Percentiles rank a stretch among this genome's conserved stretches.
These are phyloP conservation scores for Empidonax traillii DNA, from an alignment of 2,113 vertebrate genomes.

Conservation along the genomic window DNA sequence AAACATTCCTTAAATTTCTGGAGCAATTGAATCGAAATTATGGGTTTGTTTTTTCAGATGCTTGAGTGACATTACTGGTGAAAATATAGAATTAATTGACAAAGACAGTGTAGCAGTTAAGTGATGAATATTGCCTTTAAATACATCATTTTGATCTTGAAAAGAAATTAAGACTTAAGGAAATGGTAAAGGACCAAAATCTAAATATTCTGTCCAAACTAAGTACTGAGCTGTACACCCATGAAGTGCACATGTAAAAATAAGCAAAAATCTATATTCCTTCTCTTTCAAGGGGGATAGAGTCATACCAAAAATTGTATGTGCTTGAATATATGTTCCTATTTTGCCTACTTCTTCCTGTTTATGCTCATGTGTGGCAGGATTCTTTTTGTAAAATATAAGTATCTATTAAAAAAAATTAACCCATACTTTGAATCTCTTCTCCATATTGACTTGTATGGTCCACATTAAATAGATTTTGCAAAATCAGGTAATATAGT, in stretches of 20 bases:
- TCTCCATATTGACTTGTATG: background rate
- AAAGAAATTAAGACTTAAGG: background rate
- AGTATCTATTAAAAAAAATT: background rate
- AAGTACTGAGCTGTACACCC: background rate
- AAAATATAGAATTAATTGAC: background rate
- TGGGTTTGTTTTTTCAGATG: background rate
- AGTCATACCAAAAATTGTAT: background rate
- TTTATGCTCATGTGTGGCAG: background rate
- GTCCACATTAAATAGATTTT: background rate
- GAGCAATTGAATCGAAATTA: background rate
- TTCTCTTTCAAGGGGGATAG: background rate
- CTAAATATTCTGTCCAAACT: background rate
- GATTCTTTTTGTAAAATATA: background rate
- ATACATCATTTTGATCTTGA: background rate
- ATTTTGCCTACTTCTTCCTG: background rate
- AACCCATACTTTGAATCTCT: background rate
- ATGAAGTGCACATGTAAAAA: background rate
- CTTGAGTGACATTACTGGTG: background rate
- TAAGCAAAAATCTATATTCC: background rate
- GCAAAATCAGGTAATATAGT: background rate
- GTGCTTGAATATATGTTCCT: background rate
- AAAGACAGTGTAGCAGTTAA: background rate
- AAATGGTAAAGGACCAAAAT: background rate
- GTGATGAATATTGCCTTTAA: background rate
- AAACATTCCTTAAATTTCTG: background rate